Base-by-base conservation (phyloP, 2,888 invertebrate species). In the Tenthredo notha region DNA sequence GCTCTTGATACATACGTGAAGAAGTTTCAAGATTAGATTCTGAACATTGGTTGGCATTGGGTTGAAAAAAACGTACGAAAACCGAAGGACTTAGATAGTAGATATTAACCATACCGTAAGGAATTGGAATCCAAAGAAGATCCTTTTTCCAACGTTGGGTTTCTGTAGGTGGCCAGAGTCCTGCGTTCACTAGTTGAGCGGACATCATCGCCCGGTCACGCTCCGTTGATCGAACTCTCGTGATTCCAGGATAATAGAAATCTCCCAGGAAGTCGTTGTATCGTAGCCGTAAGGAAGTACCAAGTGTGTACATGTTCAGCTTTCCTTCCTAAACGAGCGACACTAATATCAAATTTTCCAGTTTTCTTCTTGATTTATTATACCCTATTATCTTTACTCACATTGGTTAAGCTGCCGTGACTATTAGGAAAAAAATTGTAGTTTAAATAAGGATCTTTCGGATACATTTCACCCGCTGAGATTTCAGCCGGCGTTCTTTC, bases 181-280 rank as follows among this genome's bases (percentile, higher is more conserved):
- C 95, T 10, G 94, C 94, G 58, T 94, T 89, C 85, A 94, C 92
- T 78, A 93, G 90, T 87, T 93, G 92, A 1, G 94, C 94, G 84
- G 94, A 94, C 93, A 94, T 94, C 86, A 95, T 89, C 5, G 95
- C 94, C 29, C 95, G 90, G 88, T 95, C 94, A 58, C 93, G 93
- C 88, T 94, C 94, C 0, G 95, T 94, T 85, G 94, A 94, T 54
- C 93, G 90, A 3, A 94, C 91, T 84, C 90, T 89, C 9, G 94
- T 90, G 90, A 94, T 90, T 5, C 88, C 87, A 4, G 89, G 86
- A 54, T 89, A 88, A 87, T 93, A 94, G 3, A 87, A 84, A 10
- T 89, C 88, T 3, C 91, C 92, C 18, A 94, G 87, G 87, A 94
- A 94, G 9, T 87, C 87, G 29, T 87, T 88, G 87, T 94, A 94